These are phyloP conservation scores for Gavialis gangeticus DNA, from an alignment of 2,113 vertebrate species.

Conservation along the genomic window DNA sequence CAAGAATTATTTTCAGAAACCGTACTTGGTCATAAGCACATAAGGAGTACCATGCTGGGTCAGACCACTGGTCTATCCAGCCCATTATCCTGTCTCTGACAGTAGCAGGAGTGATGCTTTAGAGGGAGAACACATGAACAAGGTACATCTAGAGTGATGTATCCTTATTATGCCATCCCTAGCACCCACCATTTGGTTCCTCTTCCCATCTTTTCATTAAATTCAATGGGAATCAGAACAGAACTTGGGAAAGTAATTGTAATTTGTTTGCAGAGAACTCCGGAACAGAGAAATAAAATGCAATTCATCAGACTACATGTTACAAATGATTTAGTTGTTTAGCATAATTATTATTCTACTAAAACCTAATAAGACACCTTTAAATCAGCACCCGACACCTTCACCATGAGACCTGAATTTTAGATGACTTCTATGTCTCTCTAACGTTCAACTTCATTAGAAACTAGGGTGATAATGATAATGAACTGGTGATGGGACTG, in stretches of 20 bases:
- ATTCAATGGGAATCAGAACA: not conserved
- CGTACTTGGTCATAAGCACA: not conserved
- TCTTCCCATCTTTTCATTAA: not conserved
- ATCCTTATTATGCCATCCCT: no score
- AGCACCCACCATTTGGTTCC: no score
- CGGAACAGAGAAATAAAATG: not conserved
- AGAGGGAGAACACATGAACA: no score
- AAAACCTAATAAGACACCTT: not conserved
- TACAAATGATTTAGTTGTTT: not conserved
- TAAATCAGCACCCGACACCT: not conserved
- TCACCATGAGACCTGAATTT: not conserved
- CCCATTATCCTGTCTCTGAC: no score
- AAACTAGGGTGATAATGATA: not conserved
- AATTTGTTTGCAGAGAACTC: not conserved
- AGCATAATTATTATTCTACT: not conserved
- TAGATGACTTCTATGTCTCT: not conserved
- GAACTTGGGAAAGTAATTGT: not conserved
- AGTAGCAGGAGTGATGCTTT: no score
- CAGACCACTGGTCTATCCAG: no score
- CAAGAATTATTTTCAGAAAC: not conserved
- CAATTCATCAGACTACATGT: not conserved
- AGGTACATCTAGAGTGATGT: no score
- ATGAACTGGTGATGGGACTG: not conserved
- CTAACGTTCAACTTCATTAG: not conserved
- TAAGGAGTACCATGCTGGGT: not conserved